Evolutionary conservation across 2,888 invertebrate genomes (phyloP).

Genomic region (Trissolcus brochymenae): DNA sequence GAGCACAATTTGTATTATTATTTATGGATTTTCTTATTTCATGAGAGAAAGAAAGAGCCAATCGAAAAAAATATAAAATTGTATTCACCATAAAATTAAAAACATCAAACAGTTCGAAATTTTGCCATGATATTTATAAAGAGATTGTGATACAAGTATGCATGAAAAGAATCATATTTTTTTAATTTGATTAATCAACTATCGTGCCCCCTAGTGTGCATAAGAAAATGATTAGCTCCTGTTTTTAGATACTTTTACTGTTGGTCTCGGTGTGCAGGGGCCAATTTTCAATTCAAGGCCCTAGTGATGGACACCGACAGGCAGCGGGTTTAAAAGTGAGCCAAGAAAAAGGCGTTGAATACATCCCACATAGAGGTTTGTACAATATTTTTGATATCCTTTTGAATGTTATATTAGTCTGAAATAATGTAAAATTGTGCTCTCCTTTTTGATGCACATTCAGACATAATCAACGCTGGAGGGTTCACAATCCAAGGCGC

Average conservation of each 20-base stretch:
- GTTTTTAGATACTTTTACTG: conserved; percentile 63
- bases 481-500: conserved; percentile 67
- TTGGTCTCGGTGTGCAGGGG: conserved; percentile 69
- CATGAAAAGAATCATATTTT: no score
- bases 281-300: conserved; percentile 73
- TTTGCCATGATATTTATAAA: no score
- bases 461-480: conserved; percentile 49
- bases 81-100: no score
- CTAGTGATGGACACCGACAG: conserved; percentile 72
- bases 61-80: no score
- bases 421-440: background rate
- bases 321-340: conserved; percentile 73
- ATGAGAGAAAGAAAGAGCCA: no score
- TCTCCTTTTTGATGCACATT: conserved; percentile 3
- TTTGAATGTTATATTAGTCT: background rate
- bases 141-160: no score
- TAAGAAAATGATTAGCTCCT: no score
- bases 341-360: conserved; percentile 71
- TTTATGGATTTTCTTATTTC: no score
- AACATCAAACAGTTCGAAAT: no score
- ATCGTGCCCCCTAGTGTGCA: no score
- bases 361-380: conserved; percentile 62
- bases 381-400: background rate
- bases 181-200: no score
- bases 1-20: no score